Evolutionary conservation across 1,140 invertebrate species (phyloP), one percentile per base, ranked within the genome.

Genomic region (Stegodyphus mimosarum): DNA sequence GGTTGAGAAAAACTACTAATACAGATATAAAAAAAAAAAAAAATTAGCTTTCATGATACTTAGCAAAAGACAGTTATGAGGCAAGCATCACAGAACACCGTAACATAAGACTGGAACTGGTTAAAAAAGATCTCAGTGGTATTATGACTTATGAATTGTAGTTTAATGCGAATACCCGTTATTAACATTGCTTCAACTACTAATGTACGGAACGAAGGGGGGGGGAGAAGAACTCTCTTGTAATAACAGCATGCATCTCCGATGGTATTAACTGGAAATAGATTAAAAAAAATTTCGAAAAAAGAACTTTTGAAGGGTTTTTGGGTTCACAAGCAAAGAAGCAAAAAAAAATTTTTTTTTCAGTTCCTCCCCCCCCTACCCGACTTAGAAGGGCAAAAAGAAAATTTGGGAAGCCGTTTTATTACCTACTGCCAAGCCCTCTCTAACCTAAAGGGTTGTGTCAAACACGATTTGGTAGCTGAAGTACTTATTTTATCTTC

Each of bases 231-330:
- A 15, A 67, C 13, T 6, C 51, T 17, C 13, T n/a, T 55, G 50
- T 72, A 71, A 81, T 81, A 63, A 81, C 64, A 72, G 78, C 69
- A 18, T 81, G 66, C 66, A 53, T 51, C 51, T 51, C 55, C n/a
- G n/a, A n/a, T 51, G 53, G 33, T 33, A 70, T 79, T 79, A 69
- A 69, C 51, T 79, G 77, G 33, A 33, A 33, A 33, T 69, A 33
- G 51, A 69, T 70, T 48, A 49, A 55, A 48, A 49, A 70, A 55
- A 33, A 10, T 6, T n/a, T 10, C 6, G 70, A 53, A 70, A 79
- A n/a, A 79, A 7, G 49, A 50, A 15, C 50, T 49, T 64, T 9
- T 5, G 15, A 15, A 15, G 5, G 9, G 55, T 15, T 60, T 60
- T 60, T 11, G 55, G 55, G 55, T 60, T 60, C 55, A 60, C 55